Evolutionary conservation across 2,888 invertebrate genomes (phyloP), one percentile per base, ranked within the genome.

Genomic region (Limnephilus lunatus): DNA sequence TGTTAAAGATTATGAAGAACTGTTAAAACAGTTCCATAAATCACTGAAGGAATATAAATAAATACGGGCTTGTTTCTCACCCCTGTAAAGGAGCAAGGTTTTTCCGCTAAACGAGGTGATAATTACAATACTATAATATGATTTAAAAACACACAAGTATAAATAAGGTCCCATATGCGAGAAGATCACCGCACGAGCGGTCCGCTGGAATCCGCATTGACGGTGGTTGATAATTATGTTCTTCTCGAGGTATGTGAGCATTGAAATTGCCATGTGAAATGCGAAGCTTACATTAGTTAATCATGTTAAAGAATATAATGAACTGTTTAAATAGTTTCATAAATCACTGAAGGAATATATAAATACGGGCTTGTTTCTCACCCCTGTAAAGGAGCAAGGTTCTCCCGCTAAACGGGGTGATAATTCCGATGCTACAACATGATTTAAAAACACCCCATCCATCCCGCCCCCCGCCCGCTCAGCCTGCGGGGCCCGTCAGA

Each of bases 91-190:
- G 35, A 83, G 35, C 25, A 39, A 83, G 83, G 25, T 14, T 83
- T 32, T 35, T 15, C 35, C 25, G 83, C 83, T 83, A 83, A 83
- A 83, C 68, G 32, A 32, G 87, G 48, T 86, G 87, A 53, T 87
- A 87, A 87, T 87, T 48, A 31, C 48, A 15, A 31, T 30, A 31
- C 48, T 85, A 87, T 68, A 53, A 48, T 32, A 31, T 48, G 87
- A 87, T 87, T 87, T 87, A 53, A 48, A 53, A 87, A 87, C 53
- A 87, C 53, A n/a, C n/a, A n/a, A n/a, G n/a, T n/a, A n/a, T n/a
- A n/a, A n/a, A n/a, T n/a, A n/a, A n/a, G n/a, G n/a, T n/a, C n/a
- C n/a, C n/a, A n/a, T n/a, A n/a, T n/a, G n/a, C n/a, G 44, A 44
- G 44, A 44, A 44, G 44, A 44, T 44, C 5, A 44, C 12, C 44